Percentiles rank a stretch among this genome's conserved stretches.
Conservation (phyloP, 2,113 vertebrate species). For the Epinephelus fuscoguttatus region DNA sequence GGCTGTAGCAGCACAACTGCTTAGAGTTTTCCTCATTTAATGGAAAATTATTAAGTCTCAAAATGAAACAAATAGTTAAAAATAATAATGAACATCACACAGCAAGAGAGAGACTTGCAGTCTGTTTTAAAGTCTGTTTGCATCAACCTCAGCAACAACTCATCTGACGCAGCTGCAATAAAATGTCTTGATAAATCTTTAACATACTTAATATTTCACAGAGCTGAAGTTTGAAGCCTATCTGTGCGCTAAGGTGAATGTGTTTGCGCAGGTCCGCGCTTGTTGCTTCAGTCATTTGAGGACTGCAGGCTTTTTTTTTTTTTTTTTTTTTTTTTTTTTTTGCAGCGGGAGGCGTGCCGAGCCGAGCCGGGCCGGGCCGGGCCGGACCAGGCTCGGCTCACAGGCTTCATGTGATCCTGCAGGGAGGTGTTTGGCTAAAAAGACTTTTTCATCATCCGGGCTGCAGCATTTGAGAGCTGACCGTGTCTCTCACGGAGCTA, state of each 20-base stretch:
- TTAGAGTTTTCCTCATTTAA: neutral
- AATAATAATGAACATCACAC: neutral
- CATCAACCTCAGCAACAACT: neutral
- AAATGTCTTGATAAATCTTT: neutral
- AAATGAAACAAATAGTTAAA: neutral
- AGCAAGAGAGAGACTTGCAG: neutral
- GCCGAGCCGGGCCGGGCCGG: constrained; percentile 39
- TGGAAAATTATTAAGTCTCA: neutral
- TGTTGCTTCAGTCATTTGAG: constrained; percentile 48
- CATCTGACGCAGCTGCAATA: neutral
- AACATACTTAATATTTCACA: neutral
- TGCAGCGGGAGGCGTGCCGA: constrained; percentile 71
- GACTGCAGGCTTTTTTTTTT: constrained; percentile 40
- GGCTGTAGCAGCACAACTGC: too few relatives aligned
- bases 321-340: constrained; percentile 55
- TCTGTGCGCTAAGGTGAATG: neutral
- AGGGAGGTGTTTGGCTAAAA: constrained; percentile 82
- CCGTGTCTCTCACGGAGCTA: constrained; percentile 41
- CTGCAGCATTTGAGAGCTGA: constrained; percentile 76
- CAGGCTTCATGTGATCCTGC: constrained; percentile 88
- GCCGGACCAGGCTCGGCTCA: constrained; percentile 63
- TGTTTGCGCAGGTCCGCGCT: constrained; percentile 2
- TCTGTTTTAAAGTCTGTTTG: neutral
- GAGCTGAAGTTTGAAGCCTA: neutral
- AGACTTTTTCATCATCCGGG: constrained; percentile 73